Base-by-base conservation (phyloP, 1,140 invertebrate species). In the Bombus waltoni region DNA sequence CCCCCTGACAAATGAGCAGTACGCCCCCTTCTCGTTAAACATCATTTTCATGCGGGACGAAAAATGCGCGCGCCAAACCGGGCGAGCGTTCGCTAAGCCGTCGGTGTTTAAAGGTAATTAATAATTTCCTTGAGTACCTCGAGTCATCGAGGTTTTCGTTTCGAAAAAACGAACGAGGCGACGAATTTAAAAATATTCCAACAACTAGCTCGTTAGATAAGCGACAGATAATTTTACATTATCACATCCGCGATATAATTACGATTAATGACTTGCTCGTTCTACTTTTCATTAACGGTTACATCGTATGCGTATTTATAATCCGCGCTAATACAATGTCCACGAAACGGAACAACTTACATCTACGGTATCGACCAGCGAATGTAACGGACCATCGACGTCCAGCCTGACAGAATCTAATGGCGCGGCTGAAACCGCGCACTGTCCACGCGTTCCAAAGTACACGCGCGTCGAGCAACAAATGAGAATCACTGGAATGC, bases 11-110 rank as follows among this genome's bases (percentile, higher is more conserved):
- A 80, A 85, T 79, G 83, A 68, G 66, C 85, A 80, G 32, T 87
- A 90, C 79, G 81, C 81, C 81, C 85, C 79, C 85, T 77, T 78
- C 88, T 90, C 86, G 81, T 90, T 89, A 89, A 78, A 90, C 89
- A 70, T 80, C 73, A 71, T 85, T 87, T 81, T 79, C 75, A 76
- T 76, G 42, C 59, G 44, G 77, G 75, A 77, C 80, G 72, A 81
- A 87, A 87, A 89, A 89, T 82, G 57, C 32, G 22, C 74, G 75
- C 75, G 47, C 78, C 44, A 86, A 74, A 59, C 28, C 35, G 42
- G 80, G 77, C 28, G 62, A 70, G 70, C 83, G 59, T 77, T 88
- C 81, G 44, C 79, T 66, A 42, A 70, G 66, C 66, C 77, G 70
- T 79, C 70, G 79, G 40, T 72, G 76, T 75, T 87, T 59, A 77